Evolutionary conservation across 2,888 invertebrate genomes (phyloP), one percentile per base, ranked within the genome.

Genomic region (Doris montereyensis): DNA sequence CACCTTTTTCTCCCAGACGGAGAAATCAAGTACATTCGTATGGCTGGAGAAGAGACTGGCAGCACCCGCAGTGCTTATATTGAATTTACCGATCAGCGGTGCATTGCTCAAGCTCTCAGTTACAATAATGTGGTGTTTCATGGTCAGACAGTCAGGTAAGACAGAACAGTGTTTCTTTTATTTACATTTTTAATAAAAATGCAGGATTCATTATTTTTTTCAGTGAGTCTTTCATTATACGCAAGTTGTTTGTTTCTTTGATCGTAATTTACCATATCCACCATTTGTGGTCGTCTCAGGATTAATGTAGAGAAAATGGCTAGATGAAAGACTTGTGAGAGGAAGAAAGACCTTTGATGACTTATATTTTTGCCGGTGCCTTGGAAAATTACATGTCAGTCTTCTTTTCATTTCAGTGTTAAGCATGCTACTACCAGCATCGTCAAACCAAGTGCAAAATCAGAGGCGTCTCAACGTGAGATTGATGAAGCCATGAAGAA

Each of bases 401-500:
- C n/a, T n/a, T 62, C 32, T 68, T 72, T 68, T 21, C 65, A 26
- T 84, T 85, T 32, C 85, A 92, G 93, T 86, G 95, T 99, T 8
- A 95, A 95, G 86, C 99, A 99, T 92, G 96, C 98, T 0, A 96
- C 95, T 26, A 83, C 83, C 34, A 84, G 85, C 41, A 89, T 90
- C 32, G 81, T 84, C 34, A 90, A 90, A 75, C 89, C 90, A 4
- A 83, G 84, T 74, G 85, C 85, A 1, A 87, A 87, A 80, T 84
- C 84, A 28, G 87, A 88, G 73, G 88, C 88, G 4, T 86, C 86
- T 4, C 86, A 86, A 75, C 79, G 87, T 17, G 89, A 89, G 79
- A 86, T 88, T 0, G 97, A 97, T 89, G 98, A 98, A 92, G 97
- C 97, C 0, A 97, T 99, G 97, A 96, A 97, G 68, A 93, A 97